Evolutionary conservation across 1,140 invertebrate species (phyloP).

Genomic region (Acyrthosiphon pisum): DNA sequence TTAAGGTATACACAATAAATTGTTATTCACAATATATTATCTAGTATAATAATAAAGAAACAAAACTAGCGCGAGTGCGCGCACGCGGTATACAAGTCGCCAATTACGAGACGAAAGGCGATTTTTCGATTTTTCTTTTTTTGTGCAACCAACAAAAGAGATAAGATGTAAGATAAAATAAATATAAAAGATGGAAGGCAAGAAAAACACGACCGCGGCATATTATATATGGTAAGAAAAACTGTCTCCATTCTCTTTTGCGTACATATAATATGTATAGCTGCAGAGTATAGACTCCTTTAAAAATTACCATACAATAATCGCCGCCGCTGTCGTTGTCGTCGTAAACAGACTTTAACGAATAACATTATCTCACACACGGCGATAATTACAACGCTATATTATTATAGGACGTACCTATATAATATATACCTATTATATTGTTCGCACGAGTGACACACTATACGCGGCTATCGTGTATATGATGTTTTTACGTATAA

Average conservation of each 20-base stretch:
- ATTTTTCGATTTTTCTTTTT: slow-evolving; percentile 30
- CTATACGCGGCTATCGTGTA: not conserved
- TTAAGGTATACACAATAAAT: slow-evolving; percentile 27
- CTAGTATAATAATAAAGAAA: not conserved
- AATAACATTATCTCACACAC: slow-evolving; percentile 44
- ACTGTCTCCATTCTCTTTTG: slow-evolving; percentile 6
- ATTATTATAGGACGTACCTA: not conserved
- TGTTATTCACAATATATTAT: slow-evolving; percentile 37
- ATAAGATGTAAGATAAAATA: slow-evolving; percentile 9
- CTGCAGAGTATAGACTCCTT: not conserved
- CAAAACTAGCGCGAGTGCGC: not conserved
- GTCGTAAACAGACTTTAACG: slow-evolving; percentile 36
- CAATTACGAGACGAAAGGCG: slow-evolving; percentile 49
- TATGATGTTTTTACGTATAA: not conserved
- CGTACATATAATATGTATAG: not conserved
- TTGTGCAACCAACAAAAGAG: slow-evolving; percentile 10
- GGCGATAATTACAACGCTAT: slow-evolving; percentile 24
- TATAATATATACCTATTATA: slow-evolving; percentile 5
- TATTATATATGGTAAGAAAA: slow-evolving; percentile 24
- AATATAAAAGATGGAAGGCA: not conserved
- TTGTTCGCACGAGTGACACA: slow-evolving; percentile 32
- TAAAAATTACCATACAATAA: slow-evolving; percentile 50
- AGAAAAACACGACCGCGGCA: slow-evolving; percentile 24
- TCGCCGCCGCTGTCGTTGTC: slow-evolving; percentile 11
- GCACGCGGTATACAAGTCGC: slow-evolving; percentile 11